Evolutionary conservation across 2,113 vertebrate species (phyloP).

Genomic region (Gopherus evgoodei): DNA sequence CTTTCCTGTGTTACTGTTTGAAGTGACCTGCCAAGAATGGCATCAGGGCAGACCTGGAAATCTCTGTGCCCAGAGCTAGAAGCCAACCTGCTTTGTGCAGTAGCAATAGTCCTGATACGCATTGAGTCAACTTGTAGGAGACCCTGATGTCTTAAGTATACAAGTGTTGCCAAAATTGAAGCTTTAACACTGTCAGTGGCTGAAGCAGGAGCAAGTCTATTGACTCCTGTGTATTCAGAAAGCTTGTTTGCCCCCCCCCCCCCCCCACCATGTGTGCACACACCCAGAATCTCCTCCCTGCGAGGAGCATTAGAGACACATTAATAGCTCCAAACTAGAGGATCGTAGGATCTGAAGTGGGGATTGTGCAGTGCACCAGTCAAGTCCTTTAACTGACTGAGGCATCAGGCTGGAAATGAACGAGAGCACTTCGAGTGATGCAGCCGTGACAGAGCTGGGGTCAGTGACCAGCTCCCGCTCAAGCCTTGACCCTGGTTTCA

Average conservation of each 20-base stretch:
- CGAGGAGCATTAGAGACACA: not conserved
- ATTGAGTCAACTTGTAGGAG: not conserved
- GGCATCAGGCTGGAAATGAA: not conserved
- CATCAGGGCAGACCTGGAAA: not conserved
- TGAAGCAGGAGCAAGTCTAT: not conserved
- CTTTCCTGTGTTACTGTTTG: not conserved
- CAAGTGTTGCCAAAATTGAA: constrained; percentile 55
- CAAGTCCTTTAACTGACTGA: accelerated
- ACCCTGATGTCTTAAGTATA: not conserved
- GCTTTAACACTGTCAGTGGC: not conserved
- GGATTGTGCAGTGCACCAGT: accelerated
- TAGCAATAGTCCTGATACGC: constrained; percentile 49
- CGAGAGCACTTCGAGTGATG: not conserved
- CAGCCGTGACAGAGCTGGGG: accelerated
- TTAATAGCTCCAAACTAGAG: not conserved
- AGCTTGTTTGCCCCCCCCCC: accelerated
- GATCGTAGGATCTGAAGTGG: accelerated
- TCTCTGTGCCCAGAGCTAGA: not conserved
- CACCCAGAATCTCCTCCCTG: not conserved
- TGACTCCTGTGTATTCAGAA: not conserved
- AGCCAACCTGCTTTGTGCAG: constrained; percentile 1
- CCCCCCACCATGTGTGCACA: not conserved
- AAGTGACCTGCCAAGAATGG: not conserved
- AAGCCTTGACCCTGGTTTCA: not conserved
- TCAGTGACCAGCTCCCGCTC: not conserved